Conservation (phyloP, 2,888 invertebrate species). For the Drosophila ustulata region DNA sequence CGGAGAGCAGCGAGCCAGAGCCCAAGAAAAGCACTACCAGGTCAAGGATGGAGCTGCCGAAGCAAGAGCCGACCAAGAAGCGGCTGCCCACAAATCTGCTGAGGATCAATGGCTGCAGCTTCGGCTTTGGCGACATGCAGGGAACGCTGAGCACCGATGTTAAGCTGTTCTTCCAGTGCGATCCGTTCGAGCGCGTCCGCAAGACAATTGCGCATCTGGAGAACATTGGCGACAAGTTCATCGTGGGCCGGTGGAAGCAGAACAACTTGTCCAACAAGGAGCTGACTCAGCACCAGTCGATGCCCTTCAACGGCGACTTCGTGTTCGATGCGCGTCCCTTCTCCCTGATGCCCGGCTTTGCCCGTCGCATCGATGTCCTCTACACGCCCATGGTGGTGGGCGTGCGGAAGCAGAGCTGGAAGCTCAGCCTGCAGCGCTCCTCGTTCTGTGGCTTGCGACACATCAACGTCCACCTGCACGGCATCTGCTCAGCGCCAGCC, state of each 20-base stretch:
- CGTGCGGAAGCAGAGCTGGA: constrained; percentile 68
- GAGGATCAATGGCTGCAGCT: constrained; percentile 63
- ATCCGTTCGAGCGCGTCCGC: constrained; percentile 60
- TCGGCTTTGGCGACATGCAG: constrained; percentile 25
- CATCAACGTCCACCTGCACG: constrained; percentile 59
- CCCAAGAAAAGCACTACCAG: not conserved
- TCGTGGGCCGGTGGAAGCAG: constrained; percentile 49
- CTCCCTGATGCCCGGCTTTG: constrained; percentile 52
- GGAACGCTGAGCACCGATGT: constrained; percentile 35
- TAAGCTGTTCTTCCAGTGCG: constrained; percentile 60
- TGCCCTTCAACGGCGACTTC: constrained; percentile 57
- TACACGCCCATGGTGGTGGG: constrained; percentile 70
- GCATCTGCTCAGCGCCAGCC: constrained; percentile 58
- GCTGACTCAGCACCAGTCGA: constrained; percentile 14
- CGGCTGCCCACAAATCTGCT: constrained; percentile 42
- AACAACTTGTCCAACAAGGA: constrained; percentile 5
- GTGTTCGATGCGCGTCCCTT: constrained; percentile 67
- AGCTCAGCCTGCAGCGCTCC: constrained; percentile 50
- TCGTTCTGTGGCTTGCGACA: constrained; percentile 61
- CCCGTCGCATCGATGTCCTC: constrained; percentile 57
- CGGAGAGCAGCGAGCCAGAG: not conserved
- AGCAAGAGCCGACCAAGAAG: too few relatives aligned
- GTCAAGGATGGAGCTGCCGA: not conserved
- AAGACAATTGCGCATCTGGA: constrained; percentile 67
- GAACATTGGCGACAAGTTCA: constrained; percentile 64